phyloP scores from a whole-genome alignment of 2,888 invertebrate species.

The Epinotia brunnichana region DNA sequence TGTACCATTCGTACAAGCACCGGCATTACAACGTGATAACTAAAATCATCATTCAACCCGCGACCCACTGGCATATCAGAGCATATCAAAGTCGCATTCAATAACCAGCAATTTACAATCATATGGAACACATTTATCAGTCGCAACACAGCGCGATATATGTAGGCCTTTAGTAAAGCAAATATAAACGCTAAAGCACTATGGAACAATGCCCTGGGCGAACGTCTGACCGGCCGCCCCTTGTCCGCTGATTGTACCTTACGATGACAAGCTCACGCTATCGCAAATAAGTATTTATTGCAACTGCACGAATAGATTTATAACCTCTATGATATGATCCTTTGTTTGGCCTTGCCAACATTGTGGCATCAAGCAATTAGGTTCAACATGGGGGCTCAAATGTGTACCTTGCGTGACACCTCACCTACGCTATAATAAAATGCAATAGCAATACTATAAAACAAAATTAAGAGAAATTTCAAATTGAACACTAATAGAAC shows the following conservation, averaged over 20 bases:
- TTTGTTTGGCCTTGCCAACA: slow-evolving; percentile 42
- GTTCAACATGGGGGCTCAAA: slow-evolving; percentile 1
- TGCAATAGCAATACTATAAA: too few relatives aligned
- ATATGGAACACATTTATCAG: slow-evolving; percentile 67
- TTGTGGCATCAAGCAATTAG: slow-evolving; percentile 23
- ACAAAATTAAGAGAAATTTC: too few relatives aligned
- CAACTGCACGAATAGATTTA: slow-evolving; percentile 65
- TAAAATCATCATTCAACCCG: slow-evolving; percentile 50
- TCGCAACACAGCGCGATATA: slow-evolving; percentile 52
- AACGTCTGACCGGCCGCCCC: slow-evolving; percentile 63
- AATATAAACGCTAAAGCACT: slow-evolving; percentile 61
- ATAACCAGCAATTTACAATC: slow-evolving; percentile 66
- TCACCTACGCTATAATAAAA: neutral
- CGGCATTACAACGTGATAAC: slow-evolving; percentile 45
- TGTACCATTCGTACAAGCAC: slow-evolving; percentile 36
- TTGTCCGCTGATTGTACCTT: slow-evolving; percentile 79
- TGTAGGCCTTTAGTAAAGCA: slow-evolving; percentile 51
- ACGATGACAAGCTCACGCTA: slow-evolving; percentile 78
- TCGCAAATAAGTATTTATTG: slow-evolving; percentile 81
- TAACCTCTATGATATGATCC: slow-evolving; percentile 46
- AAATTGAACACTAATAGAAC: neutral
- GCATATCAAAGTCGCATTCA: slow-evolving; percentile 58
- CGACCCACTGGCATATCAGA: slow-evolving; percentile 42
- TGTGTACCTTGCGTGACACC: neutral
- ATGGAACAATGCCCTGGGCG: slow-evolving; percentile 73